phyloP scores from a whole-genome alignment of 2,888 invertebrate genomes.

The Glaucopsyche alexis region DNA sequence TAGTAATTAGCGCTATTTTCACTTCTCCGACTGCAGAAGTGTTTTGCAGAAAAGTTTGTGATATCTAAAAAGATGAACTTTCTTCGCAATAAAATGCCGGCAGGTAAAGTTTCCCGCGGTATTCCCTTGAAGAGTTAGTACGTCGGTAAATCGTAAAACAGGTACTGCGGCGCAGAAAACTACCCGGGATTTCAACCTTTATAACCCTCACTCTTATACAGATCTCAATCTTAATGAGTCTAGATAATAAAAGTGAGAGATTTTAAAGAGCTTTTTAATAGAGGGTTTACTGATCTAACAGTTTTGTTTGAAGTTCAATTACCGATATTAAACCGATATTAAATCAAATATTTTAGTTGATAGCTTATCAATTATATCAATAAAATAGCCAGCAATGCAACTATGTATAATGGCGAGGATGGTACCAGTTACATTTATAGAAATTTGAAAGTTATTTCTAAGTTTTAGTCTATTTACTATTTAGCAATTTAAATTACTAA shows the following conservation, averaged over 20 bases:
- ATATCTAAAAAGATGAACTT: constrained; percentile 14
- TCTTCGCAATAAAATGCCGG: constrained; percentile 1
- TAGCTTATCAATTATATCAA: too few relatives aligned
- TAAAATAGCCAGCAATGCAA: too few relatives aligned
- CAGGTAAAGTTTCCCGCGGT: not conserved
- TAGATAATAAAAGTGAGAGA: not conserved
- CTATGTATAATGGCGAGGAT: too few relatives aligned
- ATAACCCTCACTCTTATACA: constrained; percentile 5
- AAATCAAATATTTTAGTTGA: too few relatives aligned
- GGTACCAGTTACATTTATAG: too few relatives aligned
- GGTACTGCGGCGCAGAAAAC: not conserved
- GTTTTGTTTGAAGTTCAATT: not conserved
- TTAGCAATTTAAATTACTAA: too few relatives aligned
- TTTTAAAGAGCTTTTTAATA: constrained; percentile 1
- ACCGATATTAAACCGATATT: too few relatives aligned
- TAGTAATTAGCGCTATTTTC: constrained; percentile 1
- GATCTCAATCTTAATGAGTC: constrained; percentile 10
- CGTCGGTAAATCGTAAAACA: constrained; percentile 14
- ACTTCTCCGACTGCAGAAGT: not conserved
- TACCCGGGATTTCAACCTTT: not conserved
- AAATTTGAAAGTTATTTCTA: too few relatives aligned
- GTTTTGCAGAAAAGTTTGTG: not conserved
- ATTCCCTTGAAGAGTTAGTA: constrained; percentile 16
- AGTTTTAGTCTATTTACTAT: too few relatives aligned
- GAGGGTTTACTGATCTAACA: not conserved